Base-by-base conservation (phyloP, 2,797 vertebrate genomes). In the Enteromius anoplus region DNA sequence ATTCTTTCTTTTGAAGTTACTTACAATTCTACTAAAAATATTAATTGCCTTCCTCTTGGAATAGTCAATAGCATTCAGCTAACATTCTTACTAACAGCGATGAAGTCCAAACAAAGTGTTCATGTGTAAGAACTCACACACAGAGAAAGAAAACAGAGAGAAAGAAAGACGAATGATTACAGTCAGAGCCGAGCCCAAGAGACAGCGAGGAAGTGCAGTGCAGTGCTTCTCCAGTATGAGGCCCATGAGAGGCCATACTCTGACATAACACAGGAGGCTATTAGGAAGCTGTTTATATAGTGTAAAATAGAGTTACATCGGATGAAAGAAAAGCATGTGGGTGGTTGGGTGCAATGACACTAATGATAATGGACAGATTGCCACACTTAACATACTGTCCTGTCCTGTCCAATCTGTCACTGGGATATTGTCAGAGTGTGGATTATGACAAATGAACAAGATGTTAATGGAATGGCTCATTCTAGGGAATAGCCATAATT, bases 181-280 rank as follows among this genome's bases (percentile, higher is more conserved):
- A 75, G 21, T 75, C 34, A 49, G 29, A 80, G 37, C 49, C 58
- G 21, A 80, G 15, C 1, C 26, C 15, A 49, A 29, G 58, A 53
- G 78, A 83, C 76, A 45, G 62, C 4, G 26, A 80, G n/a, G 69
- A 62, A 72, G 17, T 34, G 15, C 45, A 73, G 53, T 19, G 68
- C 34, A 49, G 26, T 34, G 12, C 79, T 73, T 62, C 58, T 62
- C 40, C 29, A 34, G 40, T 40, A 45, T 60, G 29, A 23, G 62
- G 29, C 26, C 26, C 32, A 40, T 14, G 53, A 64, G 70, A 15
- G 32, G 15, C 34, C 55, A 77, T 40, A 79, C 21, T 11, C 68
- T 55, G 69, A 82, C 37, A 78, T 78, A 70, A 51, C 23, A 53
- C 78, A 72, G 80, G 34, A 83, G 77, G 34, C 68, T 51, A 78